Base-by-base conservation (phyloP, 2,888 invertebrate species). In the Teinopalpus imperialis region DNA sequence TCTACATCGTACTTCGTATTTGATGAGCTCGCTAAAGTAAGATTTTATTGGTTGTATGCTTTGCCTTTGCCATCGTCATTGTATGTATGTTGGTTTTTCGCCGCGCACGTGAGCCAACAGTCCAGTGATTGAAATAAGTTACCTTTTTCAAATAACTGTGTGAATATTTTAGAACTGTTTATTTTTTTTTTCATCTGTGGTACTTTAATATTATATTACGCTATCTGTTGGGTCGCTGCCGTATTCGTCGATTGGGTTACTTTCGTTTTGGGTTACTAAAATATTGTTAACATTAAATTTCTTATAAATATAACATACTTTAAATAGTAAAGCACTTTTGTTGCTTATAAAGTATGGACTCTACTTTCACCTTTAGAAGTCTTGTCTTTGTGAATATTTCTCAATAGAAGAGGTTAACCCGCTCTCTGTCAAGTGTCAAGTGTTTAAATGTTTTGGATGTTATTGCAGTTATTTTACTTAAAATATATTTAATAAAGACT, bases 341-440 rank as follows among this genome's bases (percentile, higher is more conserved):
- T 31, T 44, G 5, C 31, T 23, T 31, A 13, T 30, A 6, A 7
- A 10, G 1, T 43, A 20, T 18, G 18, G 3, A 29, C 5, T 16
- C 5, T 13, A 30, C 7, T 35, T 41, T 35, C 7, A 30, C 1
- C 4, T 30, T 23, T 40, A 24, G 12, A 21, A 29, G 21, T 30
- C n/a, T 23, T 30, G 18, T 29, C 12, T 30, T 12, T 26, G 23
- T 35, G 35, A 27, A 45, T 44, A 39, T 34, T 34, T 34, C 20
- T 24, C 12, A 20, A 7, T 29, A 26, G 14, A 34, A 37, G 37
- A 48, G 39, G 52, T 52, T 47, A 49, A 40, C 42, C 42, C 44
- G 47, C 40, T 49, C 14, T 48, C 42, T 48, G 52, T 49, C 52
- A 52, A 47, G 44, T 49, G 49, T 44, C 49, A 52, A 44, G 44